phyloP scores from a whole-genome alignment of 2,888 invertebrate genomes.

The Mesorhabditis belari region DNA sequence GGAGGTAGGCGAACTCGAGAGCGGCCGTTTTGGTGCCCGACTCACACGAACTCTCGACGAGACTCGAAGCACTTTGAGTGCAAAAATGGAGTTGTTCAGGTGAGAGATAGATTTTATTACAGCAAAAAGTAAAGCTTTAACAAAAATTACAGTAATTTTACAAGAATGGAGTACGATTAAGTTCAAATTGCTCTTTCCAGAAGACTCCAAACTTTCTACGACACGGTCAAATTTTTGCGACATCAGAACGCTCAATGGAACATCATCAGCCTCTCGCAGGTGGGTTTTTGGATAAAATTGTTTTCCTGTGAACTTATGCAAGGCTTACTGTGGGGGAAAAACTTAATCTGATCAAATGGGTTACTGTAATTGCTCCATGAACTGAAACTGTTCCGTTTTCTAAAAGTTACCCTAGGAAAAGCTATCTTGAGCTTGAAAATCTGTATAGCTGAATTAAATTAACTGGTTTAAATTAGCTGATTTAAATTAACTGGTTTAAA shows the following conservation, averaged over 20 bases:
- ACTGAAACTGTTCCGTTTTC: no score
- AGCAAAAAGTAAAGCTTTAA: no score
- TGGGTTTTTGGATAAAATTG: neutral
- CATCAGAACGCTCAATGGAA: constrained; percentile 25
- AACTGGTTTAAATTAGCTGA: no score
- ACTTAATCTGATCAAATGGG: no score
- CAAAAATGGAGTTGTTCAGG: constrained; percentile 33
- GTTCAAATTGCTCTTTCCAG: constrained; percentile 32
- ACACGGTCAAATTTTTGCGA: constrained; percentile 31
- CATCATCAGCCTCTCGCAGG: constrained; percentile 27
- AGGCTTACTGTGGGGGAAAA: no score
- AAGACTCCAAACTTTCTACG: constrained; percentile 45
- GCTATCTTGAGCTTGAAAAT: no score
- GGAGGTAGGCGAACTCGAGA: constrained; percentile 34
- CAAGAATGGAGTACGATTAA: neutral
- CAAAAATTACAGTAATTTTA: no score
- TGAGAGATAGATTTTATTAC: neutral
- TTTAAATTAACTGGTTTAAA: no score
- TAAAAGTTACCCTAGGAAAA: no score
- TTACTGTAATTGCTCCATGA: no score
- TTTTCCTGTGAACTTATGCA: no score
- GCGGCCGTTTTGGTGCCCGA: constrained; percentile 10
- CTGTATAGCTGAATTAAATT: no score
- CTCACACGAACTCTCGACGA: constrained; percentile 24
- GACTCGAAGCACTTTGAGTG: constrained; percentile 17